phyloP scores from a whole-genome alignment of 2,113 vertebrate species.

The Corapipo altera region DNA sequence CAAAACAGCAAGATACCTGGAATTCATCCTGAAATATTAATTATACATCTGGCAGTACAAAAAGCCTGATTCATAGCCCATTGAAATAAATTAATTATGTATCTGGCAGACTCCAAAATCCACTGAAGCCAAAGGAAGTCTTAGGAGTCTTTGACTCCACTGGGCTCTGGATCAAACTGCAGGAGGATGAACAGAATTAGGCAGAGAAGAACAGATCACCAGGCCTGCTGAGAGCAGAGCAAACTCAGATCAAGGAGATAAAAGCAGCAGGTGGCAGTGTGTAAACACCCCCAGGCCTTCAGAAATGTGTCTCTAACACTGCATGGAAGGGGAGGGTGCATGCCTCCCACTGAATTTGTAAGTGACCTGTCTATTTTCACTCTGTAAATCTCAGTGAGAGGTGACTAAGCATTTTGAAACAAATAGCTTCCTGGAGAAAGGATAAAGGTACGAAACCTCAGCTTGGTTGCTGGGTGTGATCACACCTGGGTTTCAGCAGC shows the following conservation, averaged over 20 bases:
- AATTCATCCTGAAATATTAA: slow-evolving; percentile 65
- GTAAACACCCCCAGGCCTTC: background rate
- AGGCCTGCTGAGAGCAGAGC: background rate
- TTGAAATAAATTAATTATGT: slow-evolving; percentile 68
- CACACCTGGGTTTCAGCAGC: background rate
- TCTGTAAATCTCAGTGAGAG: background rate
- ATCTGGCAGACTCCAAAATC: slow-evolving; percentile 51
- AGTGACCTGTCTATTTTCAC: background rate
- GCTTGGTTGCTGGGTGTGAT: background rate
- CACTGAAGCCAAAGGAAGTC: slow-evolving; percentile 40
- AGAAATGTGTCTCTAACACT: background rate
- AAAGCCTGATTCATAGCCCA: slow-evolving; percentile 50
- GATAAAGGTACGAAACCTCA: background rate
- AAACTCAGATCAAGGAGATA: background rate
- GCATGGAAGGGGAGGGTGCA: background rate
- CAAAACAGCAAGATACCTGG: slow-evolving; percentile 59
- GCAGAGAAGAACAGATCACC: background rate
- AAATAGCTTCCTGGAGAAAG: background rate
- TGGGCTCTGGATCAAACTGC: slow-evolving; percentile 22
- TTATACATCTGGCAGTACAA: slow-evolving; percentile 64
- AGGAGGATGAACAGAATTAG: background rate
- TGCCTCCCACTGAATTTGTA: background rate
- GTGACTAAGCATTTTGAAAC: background rate
- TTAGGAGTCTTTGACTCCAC: slow-evolving; percentile 27
- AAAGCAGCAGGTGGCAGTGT: slow-evolving; percentile 9